Evolutionary conservation across 1,140 invertebrate species (phyloP), one percentile per base, ranked within the genome.

Genomic region (Cataglyphis hispanica): DNA sequence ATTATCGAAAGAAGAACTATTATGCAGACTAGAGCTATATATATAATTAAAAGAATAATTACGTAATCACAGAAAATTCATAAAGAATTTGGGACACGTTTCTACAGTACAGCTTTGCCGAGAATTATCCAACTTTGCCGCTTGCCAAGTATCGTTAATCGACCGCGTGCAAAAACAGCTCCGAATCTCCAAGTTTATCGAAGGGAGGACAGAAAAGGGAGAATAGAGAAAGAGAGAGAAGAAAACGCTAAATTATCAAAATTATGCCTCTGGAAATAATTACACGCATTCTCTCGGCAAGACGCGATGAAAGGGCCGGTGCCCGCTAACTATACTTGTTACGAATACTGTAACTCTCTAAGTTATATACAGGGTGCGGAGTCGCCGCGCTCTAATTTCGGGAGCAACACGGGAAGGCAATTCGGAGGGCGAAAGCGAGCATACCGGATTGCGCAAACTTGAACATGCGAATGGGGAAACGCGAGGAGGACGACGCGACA

Each of bases 371-470:
- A 31, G 4, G 37, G 22, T 10, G 60, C 40, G 61, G 31, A 3
- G n/a, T 53, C 31, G 60, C 7, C 27, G 53, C n/a, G 7, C 6
- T 22, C 66, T n/a, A 8, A 53, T 80, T 80, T 50, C 22, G 25
- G n/a, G 13, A 5, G 27, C 27, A 22, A 67, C 34, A 61, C 40
- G 22, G 40, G 11, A 25, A 4, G 11, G 56, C n/a, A 10, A 22
- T 50, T 50, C 56, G 56, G 19, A n/a, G 56, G 8, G 31, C 10
- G 16, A 6, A 13, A n/a, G 7, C 19, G 63, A 40, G 10, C 19
- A 13, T 5, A 60, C n/a, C 67, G 27, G 31, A 78, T 67, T 43
- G 31, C 76, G 27, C 27, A 53, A 80, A 80, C 76, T 80, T 80
- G 43, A 6, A 63, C 37, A 50, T 19, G 46, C 46, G 46, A 50